phyloP scores from a whole-genome alignment of 2,797 vertebrate genomes.

The Merluccius polli region DNA sequence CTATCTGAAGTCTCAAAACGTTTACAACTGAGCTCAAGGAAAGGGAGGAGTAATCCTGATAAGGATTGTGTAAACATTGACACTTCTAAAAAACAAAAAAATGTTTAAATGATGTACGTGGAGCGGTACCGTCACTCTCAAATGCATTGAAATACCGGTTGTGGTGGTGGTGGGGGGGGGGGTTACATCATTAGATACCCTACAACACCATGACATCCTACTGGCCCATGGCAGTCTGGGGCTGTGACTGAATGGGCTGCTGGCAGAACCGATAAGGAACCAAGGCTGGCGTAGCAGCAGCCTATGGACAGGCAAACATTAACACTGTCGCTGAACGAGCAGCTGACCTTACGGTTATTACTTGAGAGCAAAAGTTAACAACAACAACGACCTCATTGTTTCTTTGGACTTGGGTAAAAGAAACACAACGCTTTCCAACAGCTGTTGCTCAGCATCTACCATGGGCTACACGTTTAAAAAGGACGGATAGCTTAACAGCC shows the following conservation, averaged over 20 bases:
- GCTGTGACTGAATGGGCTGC: not conserved
- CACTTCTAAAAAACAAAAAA: not conserved
- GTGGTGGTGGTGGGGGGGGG: too few species aligned
- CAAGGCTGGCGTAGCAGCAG: not conserved
- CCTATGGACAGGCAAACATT: not conserved
- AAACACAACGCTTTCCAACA: not conserved
- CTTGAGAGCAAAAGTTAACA: not conserved
- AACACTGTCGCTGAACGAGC: not conserved
- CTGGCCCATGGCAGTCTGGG: not conserved
- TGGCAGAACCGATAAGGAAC: not conserved
- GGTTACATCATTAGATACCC: not conserved
- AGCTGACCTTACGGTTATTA: not conserved
- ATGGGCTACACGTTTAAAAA: not conserved
- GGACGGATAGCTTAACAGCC: not conserved
- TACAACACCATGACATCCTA: not conserved
- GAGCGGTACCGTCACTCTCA: not conserved
- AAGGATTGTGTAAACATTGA: not conserved
- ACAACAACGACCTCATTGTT: not conserved
- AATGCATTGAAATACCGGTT: not conserved
- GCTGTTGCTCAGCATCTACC: not conserved
- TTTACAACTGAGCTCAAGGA: not conserved
- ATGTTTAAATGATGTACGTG: not conserved
- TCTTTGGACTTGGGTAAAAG: not conserved
- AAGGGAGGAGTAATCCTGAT: not conserved
- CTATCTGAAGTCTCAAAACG: not conserved